phyloP scores from a whole-genome alignment of 2,113 vertebrate species.

The Coracopsis vasa region DNA sequence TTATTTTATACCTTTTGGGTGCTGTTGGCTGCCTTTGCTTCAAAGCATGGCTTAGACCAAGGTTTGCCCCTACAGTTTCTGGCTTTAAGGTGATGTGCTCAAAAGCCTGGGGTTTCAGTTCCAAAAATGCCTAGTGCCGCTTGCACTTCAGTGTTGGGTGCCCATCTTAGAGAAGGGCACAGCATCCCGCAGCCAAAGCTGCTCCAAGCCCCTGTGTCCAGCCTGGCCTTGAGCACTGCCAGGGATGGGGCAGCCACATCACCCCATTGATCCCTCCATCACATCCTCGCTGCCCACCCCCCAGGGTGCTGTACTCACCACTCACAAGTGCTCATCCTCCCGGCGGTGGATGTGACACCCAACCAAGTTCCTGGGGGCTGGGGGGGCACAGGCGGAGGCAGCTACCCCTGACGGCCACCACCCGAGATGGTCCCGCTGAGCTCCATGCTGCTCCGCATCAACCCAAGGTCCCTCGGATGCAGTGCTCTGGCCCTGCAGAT shows the following conservation, averaged over 20 bases:
- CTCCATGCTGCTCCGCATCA: fast-evolving
- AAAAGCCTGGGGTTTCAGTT: neutral
- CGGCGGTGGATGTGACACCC: fast-evolving
- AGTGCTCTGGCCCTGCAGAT: fast-evolving
- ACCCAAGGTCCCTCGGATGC: neutral
- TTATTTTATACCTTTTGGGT: too few species aligned
- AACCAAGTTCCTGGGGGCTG: neutral
- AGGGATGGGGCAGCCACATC: neutral
- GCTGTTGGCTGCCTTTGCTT: fast-evolving
- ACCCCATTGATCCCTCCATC: neutral
- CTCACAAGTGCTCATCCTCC: neutral
- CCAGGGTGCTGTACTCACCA: neutral
- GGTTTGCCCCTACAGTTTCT: neutral
- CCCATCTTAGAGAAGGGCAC: neutral
- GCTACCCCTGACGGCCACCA: neutral
- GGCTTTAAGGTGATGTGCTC: fast-evolving
- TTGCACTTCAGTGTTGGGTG: neutral
- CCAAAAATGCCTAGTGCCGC: neutral
- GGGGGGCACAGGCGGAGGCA: neutral
- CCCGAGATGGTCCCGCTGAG: fast-evolving
- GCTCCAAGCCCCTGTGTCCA: neutral
- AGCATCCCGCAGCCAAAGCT: neutral
- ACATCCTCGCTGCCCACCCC: too few species aligned
- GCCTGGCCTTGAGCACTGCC: neutral
- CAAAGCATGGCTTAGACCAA: fast-evolving